Percentiles rank a stretch among this genome's conserved stretches.
Evolutionary conservation across 2,797 vertebrate species (phyloP).

Genomic region (Propithecus deckenii): DNA sequence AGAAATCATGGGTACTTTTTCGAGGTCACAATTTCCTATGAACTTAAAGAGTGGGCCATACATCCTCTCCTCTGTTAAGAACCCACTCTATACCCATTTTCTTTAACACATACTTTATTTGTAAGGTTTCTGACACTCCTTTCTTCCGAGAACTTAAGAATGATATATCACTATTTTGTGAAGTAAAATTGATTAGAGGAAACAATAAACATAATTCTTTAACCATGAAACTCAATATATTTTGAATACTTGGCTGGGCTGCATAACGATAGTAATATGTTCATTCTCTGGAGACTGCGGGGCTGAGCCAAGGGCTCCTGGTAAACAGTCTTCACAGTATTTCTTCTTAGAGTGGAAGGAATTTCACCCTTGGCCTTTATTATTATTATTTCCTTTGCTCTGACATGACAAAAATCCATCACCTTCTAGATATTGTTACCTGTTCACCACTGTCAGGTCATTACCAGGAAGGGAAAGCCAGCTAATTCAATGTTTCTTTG

Average conservation of each 20-base stretch:
- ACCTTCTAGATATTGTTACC: not conserved
- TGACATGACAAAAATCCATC: conserved; percentile 29
- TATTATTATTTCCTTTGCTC: conserved; percentile 29
- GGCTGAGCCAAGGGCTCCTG: not conserved
- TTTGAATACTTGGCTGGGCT: conserved; percentile 55
- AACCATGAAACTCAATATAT: conserved; percentile 59
- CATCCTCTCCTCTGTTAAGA: not conserved
- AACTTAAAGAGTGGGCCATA: not conserved
- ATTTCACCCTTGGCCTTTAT: conserved; percentile 50
- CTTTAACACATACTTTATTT: conserved; percentile 53
- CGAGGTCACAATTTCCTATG: conserved; percentile 61
- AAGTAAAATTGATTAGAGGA: conserved; percentile 74
- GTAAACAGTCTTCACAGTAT: not conserved
- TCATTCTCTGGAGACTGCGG: not conserved
- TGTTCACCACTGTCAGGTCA: not conserved
- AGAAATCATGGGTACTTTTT: conserved; percentile 73
- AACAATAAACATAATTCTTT: conserved; percentile 77
- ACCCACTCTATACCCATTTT: conserved; percentile 16
- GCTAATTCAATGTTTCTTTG: not conserved
- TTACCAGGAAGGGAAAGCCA: not conserved
- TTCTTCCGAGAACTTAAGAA: conserved; percentile 63
- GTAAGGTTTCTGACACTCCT: conserved; percentile 49
- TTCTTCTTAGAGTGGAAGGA: conserved; percentile 13
- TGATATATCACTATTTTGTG: conserved; percentile 68
- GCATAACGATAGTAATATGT: not conserved